A percentile compares a stretch with the other conserved stretches of the same genome.
These are phyloP conservation scores for Sympetrum striolatum DNA, from an alignment of 2,888 invertebrate genomes.

Conservation along the genomic window DNA sequence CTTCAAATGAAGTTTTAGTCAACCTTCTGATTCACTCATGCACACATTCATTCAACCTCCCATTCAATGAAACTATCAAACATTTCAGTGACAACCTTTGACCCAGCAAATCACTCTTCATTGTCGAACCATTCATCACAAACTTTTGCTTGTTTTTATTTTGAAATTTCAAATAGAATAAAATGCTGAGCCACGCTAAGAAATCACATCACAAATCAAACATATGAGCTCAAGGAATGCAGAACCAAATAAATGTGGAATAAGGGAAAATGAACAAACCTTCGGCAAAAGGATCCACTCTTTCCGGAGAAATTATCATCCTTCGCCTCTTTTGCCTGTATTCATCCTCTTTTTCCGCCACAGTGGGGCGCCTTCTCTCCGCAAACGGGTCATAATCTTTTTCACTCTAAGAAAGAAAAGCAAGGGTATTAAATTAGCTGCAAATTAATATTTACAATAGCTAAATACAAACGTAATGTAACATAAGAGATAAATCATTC, in stretches of 20 bases:
- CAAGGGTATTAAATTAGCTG: background rate
- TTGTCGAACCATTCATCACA: background rate
- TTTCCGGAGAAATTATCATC: constrained; percentile 95
- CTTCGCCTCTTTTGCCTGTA: constrained; percentile 87
- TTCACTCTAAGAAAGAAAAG: constrained; percentile 69
- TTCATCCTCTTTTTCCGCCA: constrained; percentile 97
- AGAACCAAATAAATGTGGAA: constrained; percentile 45
- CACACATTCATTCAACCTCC: constrained; percentile 44
- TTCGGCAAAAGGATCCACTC: constrained; percentile 97
- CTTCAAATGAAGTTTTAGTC: constrained; percentile 24
- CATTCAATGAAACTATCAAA: constrained; percentile 42
- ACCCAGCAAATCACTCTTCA: constrained; percentile 45
- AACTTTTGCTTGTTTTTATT: background rate
- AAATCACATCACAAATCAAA: constrained; percentile 22
- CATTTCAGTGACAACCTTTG: constrained; percentile 43
- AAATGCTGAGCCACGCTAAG: background rate
- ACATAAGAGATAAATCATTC: too few relatives aligned
- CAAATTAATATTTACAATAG: background rate
- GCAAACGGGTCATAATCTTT: constrained; percentile 96
- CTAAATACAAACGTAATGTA: too few relatives aligned
- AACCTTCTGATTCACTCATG: constrained; percentile 43
- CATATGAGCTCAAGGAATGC: background rate
- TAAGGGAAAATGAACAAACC: constrained; percentile 68
- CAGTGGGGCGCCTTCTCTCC: constrained; percentile 87
- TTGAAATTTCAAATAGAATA: background rate